phyloP scores from a whole-genome alignment of 2,113 vertebrate genomes.

The Bambusicola thoracicus region DNA sequence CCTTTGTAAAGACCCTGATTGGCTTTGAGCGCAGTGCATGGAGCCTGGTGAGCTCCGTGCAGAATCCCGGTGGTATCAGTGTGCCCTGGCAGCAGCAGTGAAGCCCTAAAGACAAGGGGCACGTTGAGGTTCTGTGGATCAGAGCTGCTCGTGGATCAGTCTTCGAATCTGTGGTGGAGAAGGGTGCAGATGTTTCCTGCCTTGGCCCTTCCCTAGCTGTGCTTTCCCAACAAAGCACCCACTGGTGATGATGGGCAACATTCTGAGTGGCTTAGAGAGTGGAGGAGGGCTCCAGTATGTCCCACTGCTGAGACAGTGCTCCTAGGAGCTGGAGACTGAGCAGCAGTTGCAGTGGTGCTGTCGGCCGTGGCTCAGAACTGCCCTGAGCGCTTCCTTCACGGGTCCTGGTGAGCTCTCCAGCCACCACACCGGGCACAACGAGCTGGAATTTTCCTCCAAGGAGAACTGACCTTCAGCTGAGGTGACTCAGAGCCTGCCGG shows the following conservation, averaged over 20 bases:
- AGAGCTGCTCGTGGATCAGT: neutral
- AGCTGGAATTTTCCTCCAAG: slow-evolving; percentile 55
- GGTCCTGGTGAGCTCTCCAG: neutral
- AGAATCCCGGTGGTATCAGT: neutral
- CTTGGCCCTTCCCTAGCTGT: neutral
- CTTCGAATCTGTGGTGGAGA: neutral
- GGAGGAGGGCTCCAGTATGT: neutral
- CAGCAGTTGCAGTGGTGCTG: neutral
- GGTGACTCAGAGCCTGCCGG: slow-evolving; percentile 20
- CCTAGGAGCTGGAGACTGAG: neutral
- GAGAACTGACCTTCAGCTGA: slow-evolving; percentile 46
- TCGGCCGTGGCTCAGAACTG: neutral
- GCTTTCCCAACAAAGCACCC: neutral
- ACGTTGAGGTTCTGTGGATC: neutral
- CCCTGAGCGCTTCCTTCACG: neutral
- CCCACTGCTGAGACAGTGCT: neutral
- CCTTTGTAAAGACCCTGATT: neutral
- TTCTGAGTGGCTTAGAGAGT: neutral
- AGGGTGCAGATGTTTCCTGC: neutral
- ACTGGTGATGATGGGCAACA: fast-evolving
- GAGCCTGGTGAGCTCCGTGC: neutral
- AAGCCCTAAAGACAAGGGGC: neutral
- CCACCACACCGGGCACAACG: neutral
- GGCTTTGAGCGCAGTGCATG: neutral
- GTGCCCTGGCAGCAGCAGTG: neutral